Conservation (phyloP, 1,140 invertebrate species). For the Pentalonia nigronervosa region DNA sequence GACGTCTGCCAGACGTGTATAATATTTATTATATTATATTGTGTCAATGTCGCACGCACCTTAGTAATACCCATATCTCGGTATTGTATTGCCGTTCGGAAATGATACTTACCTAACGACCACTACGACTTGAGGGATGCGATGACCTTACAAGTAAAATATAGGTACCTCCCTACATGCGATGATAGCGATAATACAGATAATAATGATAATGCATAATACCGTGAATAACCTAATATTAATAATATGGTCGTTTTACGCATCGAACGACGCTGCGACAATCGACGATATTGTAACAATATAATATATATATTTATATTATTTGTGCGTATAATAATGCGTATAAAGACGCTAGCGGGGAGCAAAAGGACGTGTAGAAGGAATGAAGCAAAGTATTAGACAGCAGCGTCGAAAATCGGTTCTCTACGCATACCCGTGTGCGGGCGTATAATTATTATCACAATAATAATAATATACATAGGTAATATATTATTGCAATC, state of each 20-base stretch:
- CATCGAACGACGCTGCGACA: neutral
- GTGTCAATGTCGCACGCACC: neutral
- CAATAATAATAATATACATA: neutral
- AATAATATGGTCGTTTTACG: neutral
- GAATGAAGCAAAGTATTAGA: neutral
- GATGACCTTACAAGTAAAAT: neutral
- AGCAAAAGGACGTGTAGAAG: neutral
- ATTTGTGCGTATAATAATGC: neutral
- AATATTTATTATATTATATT: neutral
- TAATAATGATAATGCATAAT: neutral
- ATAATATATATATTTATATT: neutral
- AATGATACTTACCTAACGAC: neutral
- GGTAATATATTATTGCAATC: neutral
- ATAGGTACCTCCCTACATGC: neutral
- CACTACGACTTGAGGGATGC: neutral
- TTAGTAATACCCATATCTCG: neutral
- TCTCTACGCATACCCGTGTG: neutral
- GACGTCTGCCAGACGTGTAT: neutral
- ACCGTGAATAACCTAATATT: neutral
- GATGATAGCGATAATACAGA: neutral
- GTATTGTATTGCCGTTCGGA: neutral
- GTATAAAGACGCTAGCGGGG: neutral
- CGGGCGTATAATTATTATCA: neutral
- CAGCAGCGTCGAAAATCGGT: constrained; percentile 18
- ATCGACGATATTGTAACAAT: neutral